Base-by-base conservation (phyloP, 1,140 invertebrate genomes). In the Pygmarrhopalites habei region DNA sequence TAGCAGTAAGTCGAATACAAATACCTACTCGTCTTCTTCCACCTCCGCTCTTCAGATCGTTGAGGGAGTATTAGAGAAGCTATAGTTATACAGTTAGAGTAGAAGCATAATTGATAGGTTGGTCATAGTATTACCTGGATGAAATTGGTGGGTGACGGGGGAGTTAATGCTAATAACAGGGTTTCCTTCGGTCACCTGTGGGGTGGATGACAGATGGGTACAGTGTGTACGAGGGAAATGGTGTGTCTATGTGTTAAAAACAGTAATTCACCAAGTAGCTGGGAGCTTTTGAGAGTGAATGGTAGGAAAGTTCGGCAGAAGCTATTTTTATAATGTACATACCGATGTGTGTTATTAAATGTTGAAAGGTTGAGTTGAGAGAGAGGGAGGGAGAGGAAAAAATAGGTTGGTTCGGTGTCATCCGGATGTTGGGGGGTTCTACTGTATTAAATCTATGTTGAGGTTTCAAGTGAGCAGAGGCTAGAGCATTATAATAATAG, bases 171-270 rank as follows among this genome's bases (percentile, higher is more conserved):
- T 52, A 52, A 52, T 52, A 52, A 52, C 4, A 52, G 49, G 49
- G 49, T 52, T 52, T 19, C 47, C 47, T 52, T 51, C 41, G 60
- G 53, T 62, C 60, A 62, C 60, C 60, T 62, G 60, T 49, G 35
- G 52, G 41, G 60, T 29, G 41, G 60, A 62, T 62, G 60, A 62
- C 60, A 62, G 60, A 62, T 46, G 52, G 53, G 39, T 15, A 57
- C 25, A n/a, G n/a, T n/a, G n/a, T n/a, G n/a, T n/a, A n/a, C n/a
- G n/a, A n/a, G 25, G 30, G 25, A 41, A 30, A 30, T 21, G 12
- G 3, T 10, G 28, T 57, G 3, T 19, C 17, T 35, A 14, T 30
- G 7, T n/a, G 4, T 46, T 46, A 46, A 17, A 17, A 46, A 46
- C n/a, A 59, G 4, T 17, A 30, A 30, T 58, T 10, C n/a, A 44